phyloP scores from a whole-genome alignment of 2,113 vertebrate genomes.

The Dasyurus viverrinus region DNA sequence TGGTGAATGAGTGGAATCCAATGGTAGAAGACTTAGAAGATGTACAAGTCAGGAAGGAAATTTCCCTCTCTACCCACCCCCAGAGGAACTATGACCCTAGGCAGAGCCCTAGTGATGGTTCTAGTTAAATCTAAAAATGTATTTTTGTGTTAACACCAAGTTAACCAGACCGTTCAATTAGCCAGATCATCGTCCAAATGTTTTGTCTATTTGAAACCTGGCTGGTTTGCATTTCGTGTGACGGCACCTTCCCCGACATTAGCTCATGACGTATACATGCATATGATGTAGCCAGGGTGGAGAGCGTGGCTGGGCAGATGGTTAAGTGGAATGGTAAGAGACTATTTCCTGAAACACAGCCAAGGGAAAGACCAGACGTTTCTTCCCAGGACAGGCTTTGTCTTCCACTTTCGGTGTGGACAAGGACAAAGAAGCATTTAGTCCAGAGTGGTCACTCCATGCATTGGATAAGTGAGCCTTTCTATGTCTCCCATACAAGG shows the following conservation, averaged over 20 bases:
- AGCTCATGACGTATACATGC: neutral
- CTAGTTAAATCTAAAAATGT: neutral
- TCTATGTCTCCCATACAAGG: neutral
- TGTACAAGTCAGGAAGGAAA: neutral
- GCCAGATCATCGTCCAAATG: neutral
- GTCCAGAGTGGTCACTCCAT: neutral
- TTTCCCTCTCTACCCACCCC: neutral
- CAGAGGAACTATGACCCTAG: accelerated
- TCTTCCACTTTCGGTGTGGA: neutral
- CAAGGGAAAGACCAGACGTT: neutral
- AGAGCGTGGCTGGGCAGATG: neutral
- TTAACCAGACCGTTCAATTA: neutral
- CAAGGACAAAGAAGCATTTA: neutral
- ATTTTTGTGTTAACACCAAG: neutral
- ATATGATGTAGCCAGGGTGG: neutral
- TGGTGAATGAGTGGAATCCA: neutral
- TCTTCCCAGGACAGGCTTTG: neutral
- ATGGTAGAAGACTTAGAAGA: neutral
- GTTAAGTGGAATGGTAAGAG: neutral
- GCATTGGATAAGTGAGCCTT: neutral
- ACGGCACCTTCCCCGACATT: neutral
- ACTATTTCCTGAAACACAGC: neutral
- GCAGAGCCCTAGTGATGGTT: neutral
- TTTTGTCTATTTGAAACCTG: neutral
- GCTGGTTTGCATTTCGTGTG: neutral